A percentile compares a stretch with the other conserved stretches of the same genome.
Evolutionary conservation across 2,888 invertebrate genomes (phyloP).

Genomic region (Brachyptera putata): DNA sequence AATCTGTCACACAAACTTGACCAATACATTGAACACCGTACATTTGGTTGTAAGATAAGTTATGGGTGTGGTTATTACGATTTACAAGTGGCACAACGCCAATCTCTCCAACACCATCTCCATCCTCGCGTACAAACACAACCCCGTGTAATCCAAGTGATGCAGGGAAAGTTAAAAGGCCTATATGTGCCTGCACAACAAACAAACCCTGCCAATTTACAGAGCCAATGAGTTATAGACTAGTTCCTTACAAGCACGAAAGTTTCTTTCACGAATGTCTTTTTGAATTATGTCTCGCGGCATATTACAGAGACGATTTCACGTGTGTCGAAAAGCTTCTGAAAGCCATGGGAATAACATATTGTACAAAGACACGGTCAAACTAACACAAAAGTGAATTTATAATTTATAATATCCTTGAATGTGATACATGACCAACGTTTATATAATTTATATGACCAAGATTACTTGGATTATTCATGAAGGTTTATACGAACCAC

Average conservation of each 20-base stretch:
- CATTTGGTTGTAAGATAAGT: not conserved
- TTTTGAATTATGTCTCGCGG: not conserved
- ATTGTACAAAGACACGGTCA: not conserved
- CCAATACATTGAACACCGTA: conserved; percentile 8
- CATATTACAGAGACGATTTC: not conserved
- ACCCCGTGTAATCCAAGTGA: not conserved
- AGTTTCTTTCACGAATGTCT: not conserved
- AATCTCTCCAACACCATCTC: conserved; percentile 9
- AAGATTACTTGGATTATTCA: not conserved
- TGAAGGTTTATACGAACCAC: not conserved
- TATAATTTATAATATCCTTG: not conserved
- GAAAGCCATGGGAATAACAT: not conserved
- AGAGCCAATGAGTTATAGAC: conserved; percentile 9
- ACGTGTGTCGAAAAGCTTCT: not conserved
- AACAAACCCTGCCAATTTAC: not conserved
- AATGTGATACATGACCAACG: not conserved
- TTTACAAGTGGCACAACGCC: conserved; percentile 8
- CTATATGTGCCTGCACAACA: not conserved
- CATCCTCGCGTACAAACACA: not conserved
- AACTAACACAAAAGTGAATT: not conserved
- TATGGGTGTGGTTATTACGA: conserved; percentile 11
- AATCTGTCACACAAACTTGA: conserved; percentile 23
- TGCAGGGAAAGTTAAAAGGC: not conserved
- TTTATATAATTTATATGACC: not conserved
- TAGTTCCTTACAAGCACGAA: not conserved